Evolutionary conservation across 2,113 vertebrate genomes (phyloP).

Genomic region (Coptodon rendalli): DNA sequence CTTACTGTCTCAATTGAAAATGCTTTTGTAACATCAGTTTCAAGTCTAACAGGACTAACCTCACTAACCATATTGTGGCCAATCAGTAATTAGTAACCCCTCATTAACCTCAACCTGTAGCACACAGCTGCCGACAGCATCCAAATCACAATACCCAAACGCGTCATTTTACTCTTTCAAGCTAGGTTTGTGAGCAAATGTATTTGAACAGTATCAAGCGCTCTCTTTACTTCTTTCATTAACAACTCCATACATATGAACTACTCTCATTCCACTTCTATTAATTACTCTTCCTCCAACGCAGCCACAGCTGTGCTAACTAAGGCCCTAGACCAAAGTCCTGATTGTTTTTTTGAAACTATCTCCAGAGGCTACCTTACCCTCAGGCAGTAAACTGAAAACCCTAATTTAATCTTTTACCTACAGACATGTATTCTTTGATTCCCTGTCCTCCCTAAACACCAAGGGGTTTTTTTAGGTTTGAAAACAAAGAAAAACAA

Average conservation of each 20-base stretch:
- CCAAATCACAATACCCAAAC: background rate
- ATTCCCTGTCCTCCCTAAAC: conserved; percentile 7
- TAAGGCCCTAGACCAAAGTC: background rate
- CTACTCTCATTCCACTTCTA: background rate
- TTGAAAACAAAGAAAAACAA: conserved; percentile 7
- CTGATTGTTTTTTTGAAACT: background rate
- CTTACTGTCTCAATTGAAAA: background rate
- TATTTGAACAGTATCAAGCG: background rate
- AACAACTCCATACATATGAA: background rate
- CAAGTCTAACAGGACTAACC: background rate
- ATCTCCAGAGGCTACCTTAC: background rate
- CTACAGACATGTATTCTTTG: conserved; percentile 33
- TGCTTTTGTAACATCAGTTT: background rate
- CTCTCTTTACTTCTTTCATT: background rate
- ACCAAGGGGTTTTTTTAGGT: background rate
- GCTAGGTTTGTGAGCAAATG: background rate
- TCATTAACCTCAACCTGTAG: background rate
- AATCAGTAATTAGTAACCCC: background rate
- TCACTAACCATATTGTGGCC: background rate
- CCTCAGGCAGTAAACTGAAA: conserved; percentile 19
- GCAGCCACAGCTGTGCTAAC: background rate
- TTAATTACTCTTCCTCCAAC: background rate
- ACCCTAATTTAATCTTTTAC: conserved; percentile 36
- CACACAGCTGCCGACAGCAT: background rate
- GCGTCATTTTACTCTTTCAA: background rate